Conservation (phyloP, 35 echinoderm and acorn worm genomes). For the Heliocidaris erythrogramma region DNA sequence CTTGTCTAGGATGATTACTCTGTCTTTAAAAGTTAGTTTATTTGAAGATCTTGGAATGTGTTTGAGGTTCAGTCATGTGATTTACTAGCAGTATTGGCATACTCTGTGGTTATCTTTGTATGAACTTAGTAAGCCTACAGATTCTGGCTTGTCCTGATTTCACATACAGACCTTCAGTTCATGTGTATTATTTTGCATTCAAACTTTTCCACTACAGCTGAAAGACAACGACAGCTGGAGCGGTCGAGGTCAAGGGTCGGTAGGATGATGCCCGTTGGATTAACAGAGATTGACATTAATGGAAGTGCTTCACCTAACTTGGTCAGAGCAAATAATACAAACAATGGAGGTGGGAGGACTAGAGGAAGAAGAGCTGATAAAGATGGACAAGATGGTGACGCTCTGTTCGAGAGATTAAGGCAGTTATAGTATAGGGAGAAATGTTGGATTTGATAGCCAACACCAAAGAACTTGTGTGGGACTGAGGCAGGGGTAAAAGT, state of each 20-base stretch:
- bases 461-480: neutral
- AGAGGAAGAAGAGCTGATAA: conserved; percentile 36
- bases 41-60: too few relatives aligned
- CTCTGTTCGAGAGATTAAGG: conserved; percentile 53
- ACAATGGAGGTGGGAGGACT: conserved; percentile 42
- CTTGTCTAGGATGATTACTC: too few relatives aligned
- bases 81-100: too few relatives aligned
- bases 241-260: conserved; percentile 78
- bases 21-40: too few relatives aligned
- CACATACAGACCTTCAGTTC: neutral
- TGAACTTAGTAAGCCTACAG: too few relatives aligned
- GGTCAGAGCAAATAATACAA: conserved; percentile 26
- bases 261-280: conserved; percentile 26
- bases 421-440: conserved; percentile 51
- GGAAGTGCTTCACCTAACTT: conserved; percentile 20
- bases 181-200: neutral
- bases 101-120: too few relatives aligned
- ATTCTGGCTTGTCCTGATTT: too few relatives aligned
- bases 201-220: conserved; percentile 26
- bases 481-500: neutral
- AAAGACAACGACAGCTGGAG: conserved; percentile 63
- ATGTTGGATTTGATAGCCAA: conserved; percentile 12
- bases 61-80: too few relatives aligned
- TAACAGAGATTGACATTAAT: conserved; percentile 56
- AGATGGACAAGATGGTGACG: conserved; percentile 16